phyloP scores from a whole-genome alignment of 2,113 vertebrate genomes.

The Spilogale gracilis region DNA sequence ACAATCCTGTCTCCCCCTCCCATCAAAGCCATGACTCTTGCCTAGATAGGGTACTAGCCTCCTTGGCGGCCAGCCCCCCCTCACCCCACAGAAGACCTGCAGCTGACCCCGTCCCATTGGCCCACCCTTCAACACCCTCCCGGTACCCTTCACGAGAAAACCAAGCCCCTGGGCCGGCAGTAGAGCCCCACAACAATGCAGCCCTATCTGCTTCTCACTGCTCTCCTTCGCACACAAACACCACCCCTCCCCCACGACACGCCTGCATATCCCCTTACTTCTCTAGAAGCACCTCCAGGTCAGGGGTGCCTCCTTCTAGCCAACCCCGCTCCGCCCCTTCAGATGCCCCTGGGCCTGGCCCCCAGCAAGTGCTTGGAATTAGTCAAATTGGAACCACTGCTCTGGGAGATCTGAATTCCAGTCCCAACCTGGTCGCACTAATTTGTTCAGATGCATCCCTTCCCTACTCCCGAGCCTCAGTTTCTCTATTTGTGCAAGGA shows the following conservation, averaged over 20 bases:
- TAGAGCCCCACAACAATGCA: fast-evolving
- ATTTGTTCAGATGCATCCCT: not conserved
- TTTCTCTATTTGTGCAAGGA: not conserved
- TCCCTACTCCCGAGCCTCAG: not conserved
- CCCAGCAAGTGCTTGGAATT: not conserved
- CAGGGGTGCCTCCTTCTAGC: not conserved
- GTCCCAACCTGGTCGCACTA: not conserved
- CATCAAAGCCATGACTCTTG: not conserved
- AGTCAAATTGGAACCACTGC: not conserved
- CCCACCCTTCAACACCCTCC: not conserved
- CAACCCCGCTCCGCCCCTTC: too few relatives aligned
- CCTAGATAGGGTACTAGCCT: not conserved
- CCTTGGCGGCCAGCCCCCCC: not conserved
- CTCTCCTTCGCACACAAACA: fast-evolving
- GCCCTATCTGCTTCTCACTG: not conserved
- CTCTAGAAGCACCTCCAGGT: not conserved
- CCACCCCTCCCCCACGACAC: not conserved
- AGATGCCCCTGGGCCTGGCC: not conserved
- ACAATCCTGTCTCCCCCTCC: not conserved
- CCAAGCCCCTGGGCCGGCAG: fast-evolving
- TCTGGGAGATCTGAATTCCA: not conserved
- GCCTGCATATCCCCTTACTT: fast-evolving
- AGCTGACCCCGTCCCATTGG: not conserved
- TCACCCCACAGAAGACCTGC: not conserved
- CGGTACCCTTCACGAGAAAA: not conserved